Base-by-base conservation (phyloP, 2,113 vertebrate species). In the Clarias macrocephalus region DNA sequence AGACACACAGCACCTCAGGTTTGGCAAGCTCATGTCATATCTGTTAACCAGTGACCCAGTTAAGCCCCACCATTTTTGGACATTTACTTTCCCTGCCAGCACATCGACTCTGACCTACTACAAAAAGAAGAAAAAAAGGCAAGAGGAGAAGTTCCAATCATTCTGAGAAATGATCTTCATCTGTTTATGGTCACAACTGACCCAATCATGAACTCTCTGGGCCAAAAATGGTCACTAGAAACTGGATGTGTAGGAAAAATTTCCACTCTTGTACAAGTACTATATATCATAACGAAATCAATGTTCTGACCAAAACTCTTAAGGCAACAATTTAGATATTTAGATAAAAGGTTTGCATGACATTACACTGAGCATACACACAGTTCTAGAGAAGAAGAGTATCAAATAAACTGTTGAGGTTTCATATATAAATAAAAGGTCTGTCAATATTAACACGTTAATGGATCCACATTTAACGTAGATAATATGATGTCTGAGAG, bases 171-270 rank as follows among this genome's bases (percentile, higher is more conserved):
- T 91, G 93, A 94, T 94, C 92, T 80, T 89, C 91, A 93, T 95
- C 93, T 95, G 94, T 94, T 95, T 95, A 94, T 91, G 92, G 83
- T 88, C 93, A 94, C 92, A 94, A 93, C 89, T 89, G 89, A 89
- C 92, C 91, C 91, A 88, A 89, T 91, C 90, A 91, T 92, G 92
- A 91, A 91, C 93, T 92, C 85, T 63, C 91, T 80, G 89, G 88
- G 88, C 79, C 82, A 91, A 89, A 92, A 92, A 89, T 92, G 91
- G 92, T 87, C 88, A 87, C 88, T 84, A 92, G 92, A 95, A 93
- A 94, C 90, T 90, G 92, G 92, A 92, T 88, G 85, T 80, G 2
- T 85, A 83, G 94, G 94, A 94, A 94, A 95, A 94, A 94, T 95
- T 96, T 95, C 94, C 94, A 95, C 93, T 92, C 91, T 87, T 37